phyloP scores from a whole-genome alignment of 2,797 vertebrate genomes.

The Sebastes vulpes region DNA sequence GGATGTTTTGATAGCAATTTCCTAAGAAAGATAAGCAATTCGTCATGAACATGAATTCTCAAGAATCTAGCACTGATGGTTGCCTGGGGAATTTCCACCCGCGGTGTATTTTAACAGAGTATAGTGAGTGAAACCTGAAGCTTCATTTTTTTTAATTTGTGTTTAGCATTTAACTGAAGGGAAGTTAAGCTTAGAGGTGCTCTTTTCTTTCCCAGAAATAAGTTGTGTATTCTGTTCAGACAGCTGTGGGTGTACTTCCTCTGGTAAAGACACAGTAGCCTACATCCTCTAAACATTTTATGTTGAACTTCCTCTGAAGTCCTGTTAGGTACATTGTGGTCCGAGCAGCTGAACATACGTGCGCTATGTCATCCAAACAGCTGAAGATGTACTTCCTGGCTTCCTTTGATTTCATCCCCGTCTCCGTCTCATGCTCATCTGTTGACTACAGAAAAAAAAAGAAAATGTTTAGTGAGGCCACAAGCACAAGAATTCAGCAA shows the following conservation, averaged over 20 bases:
- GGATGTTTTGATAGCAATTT: not conserved
- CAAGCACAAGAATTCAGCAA: not conserved
- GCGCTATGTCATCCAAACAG: slow-evolving; percentile 99
- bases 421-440: slow-evolving; percentile 97
- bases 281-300: slow-evolving; percentile 22
- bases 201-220: slow-evolving; percentile 16
- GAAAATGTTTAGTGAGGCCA: not conserved
- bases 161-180: slow-evolving; percentile 7
- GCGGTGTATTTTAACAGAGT: slow-evolving; percentile 18
- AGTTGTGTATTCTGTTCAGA: not conserved
- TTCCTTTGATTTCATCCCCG: slow-evolving; percentile 99
- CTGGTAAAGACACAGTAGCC: slow-evolving; percentile 10
- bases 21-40: not conserved
- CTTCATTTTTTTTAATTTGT: not conserved
- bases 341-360: slow-evolving; percentile 87
- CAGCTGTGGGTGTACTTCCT: slow-evolving; percentile 35
- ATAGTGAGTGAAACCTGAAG: slow-evolving; percentile 19
- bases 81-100: slow-evolving; percentile 47
- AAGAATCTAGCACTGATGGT: slow-evolving; percentile 2
- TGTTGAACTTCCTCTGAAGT: slow-evolving; percentile 38
- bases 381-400: slow-evolving; percentile 99
- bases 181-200: not conserved
- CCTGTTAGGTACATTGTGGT: slow-evolving; percentile 1
- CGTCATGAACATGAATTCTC: not conserved
- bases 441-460: slow-evolving; percentile 86